Percentiles rank a stretch among this genome's conserved stretches.
These are phyloP conservation scores for Aphidius colemani DNA, from an alignment of 2,888 invertebrate genomes.

Conservation along the genomic window DNA sequence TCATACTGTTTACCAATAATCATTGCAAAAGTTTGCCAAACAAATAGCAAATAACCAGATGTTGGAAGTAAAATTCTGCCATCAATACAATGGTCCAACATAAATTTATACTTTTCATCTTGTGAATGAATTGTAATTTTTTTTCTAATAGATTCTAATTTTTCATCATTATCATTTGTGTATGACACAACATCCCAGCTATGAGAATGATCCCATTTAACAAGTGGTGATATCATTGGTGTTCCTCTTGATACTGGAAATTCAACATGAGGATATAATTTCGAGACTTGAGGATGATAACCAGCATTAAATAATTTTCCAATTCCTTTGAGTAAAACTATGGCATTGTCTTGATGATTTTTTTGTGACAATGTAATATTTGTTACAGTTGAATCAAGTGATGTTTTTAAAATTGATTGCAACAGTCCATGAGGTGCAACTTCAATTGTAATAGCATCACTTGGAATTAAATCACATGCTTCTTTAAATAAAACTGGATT, in stretches of 20 bases:
- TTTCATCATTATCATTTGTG: conserved; percentile 68
- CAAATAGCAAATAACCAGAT: conserved; percentile 77
- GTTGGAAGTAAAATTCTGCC: conserved; percentile 84
- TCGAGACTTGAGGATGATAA: conserved; percentile 72
- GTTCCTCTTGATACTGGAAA: conserved; percentile 89
- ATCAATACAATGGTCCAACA: conserved; percentile 83
- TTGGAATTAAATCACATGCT: conserved; percentile 76
- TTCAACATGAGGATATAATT: conserved; percentile 75
- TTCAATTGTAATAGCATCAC: conserved; percentile 83
- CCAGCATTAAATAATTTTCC: conserved; percentile 80
- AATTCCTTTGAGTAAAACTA: conserved; percentile 67
- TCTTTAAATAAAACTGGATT: conserved; percentile 78
- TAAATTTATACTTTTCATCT: conserved; percentile 73
- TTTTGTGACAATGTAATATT: conserved; percentile 79
- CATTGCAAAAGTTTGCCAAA: conserved; percentile 77
- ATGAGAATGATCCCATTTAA: conserved; percentile 87
- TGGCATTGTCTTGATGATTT: conserved; percentile 69
- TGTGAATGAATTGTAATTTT: conserved; percentile 65
- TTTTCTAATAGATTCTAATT: conserved; percentile 71
- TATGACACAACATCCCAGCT: conserved; percentile 77
- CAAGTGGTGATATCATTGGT: conserved; percentile 78
- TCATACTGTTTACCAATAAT: conserved; percentile 70
- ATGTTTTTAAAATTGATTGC: conserved; percentile 83
- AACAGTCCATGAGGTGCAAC: conserved; percentile 89
- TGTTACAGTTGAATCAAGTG: conserved; percentile 70